Evolutionary conservation across 2,113 vertebrate species (phyloP).

Genomic region (Nematolebias whitei): DNA sequence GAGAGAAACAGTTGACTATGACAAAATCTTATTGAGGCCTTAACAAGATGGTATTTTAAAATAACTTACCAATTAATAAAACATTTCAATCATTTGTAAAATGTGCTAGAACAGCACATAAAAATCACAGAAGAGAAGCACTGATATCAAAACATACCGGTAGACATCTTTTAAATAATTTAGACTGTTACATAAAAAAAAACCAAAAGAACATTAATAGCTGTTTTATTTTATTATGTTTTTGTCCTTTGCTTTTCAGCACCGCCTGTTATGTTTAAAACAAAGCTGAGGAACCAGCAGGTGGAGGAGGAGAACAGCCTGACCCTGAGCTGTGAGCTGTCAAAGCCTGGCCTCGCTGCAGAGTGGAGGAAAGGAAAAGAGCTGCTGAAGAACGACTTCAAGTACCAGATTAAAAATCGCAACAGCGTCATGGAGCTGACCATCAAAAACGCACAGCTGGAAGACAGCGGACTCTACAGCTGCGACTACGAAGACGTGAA

Average conservation of each 20-base stretch:
- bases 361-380: conserved; percentile 80
- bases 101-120: too few relatives aligned
- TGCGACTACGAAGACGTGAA: conserved; percentile 82
- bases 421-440: conserved; percentile 81
- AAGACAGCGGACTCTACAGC: conserved; percentile 87
- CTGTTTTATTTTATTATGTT: too few relatives aligned
- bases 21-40: too few relatives aligned
- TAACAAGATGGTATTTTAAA: too few relatives aligned
- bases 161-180: too few relatives aligned
- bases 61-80: too few relatives aligned
- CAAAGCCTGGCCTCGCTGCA: conserved; percentile 73
- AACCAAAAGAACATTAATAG: neutral
- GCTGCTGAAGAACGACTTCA: conserved; percentile 79
- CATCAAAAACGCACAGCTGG: conserved; percentile 80
- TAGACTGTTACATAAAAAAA: too few relatives aligned
- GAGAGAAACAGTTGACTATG: too few relatives aligned
- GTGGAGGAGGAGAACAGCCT: conserved; percentile 83
- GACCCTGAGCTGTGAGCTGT: conserved; percentile 84
- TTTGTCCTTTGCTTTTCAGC: conserved; percentile 52
- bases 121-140: too few relatives aligned
- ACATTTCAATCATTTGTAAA: too few relatives aligned
- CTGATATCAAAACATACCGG: too few relatives aligned
- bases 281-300: conserved; percentile 83
- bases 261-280: conserved; percentile 83
- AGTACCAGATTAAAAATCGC: conserved; percentile 83